phyloP scores from a whole-genome alignment of 2,797 vertebrate genomes.

The Lycodopsis pacificus region DNA sequence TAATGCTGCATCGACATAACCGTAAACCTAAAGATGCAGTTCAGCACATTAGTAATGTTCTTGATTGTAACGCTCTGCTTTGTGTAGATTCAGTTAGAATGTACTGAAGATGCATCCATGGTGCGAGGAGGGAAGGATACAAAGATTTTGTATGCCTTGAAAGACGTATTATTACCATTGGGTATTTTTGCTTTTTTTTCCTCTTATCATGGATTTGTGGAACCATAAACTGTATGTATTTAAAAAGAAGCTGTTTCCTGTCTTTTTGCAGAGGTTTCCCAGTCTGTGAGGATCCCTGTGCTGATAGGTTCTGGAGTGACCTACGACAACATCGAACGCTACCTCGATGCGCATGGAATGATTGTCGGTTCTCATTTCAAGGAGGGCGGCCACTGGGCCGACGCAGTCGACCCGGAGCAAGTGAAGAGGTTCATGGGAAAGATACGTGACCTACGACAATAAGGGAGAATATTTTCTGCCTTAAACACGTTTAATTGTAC shows the following conservation, averaged over 20 bases:
- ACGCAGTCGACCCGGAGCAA: slow-evolving; percentile 79
- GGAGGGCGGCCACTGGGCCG: slow-evolving; percentile 86
- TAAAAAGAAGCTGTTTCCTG: slow-evolving; percentile 5
- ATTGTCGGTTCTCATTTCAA: slow-evolving; percentile 93
- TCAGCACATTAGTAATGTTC: not conserved
- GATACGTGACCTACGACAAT: slow-evolving; percentile 78
- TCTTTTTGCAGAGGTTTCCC: slow-evolving; percentile 81
- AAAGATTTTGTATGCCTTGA: not conserved
- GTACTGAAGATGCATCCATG: not conserved
- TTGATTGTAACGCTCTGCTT: not conserved
- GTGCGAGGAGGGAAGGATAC: not conserved
- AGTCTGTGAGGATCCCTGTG: slow-evolving; percentile 87
- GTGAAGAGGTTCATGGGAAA: slow-evolving; percentile 89
- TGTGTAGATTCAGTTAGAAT: not conserved
- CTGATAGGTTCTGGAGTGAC: slow-evolving; percentile 91
- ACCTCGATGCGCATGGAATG: slow-evolving; percentile 84
- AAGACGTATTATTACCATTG: not conserved
- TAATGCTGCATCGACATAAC: not conserved
- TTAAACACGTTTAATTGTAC: not conserved
- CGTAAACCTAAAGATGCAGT: not conserved
- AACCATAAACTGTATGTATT: not conserved
- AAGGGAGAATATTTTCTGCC: slow-evolving; percentile 22
- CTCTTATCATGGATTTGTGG: not conserved
- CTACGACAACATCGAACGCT: slow-evolving; percentile 84
- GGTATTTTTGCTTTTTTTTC: not conserved